Base-by-base conservation (phyloP, 2,113 vertebrate genomes). In the Trinectes maculatus region DNA sequence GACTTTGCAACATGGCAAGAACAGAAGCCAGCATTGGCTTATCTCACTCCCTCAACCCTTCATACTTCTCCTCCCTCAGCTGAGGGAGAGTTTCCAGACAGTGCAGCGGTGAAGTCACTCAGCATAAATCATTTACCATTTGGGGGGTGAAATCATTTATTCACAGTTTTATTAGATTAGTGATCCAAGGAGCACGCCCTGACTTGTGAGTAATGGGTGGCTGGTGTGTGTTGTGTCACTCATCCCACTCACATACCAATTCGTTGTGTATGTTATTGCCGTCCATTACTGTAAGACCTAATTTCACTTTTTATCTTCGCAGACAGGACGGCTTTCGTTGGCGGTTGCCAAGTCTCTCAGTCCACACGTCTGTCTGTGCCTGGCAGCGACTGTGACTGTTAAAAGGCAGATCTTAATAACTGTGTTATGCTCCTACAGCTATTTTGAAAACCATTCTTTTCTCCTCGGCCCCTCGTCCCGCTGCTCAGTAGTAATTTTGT, bases 41-140 rank as follows among this genome's bases (percentile, higher is more conserved):
- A n/a, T n/a, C n/a, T n/a, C n/a, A n/a, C n/a, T n/a, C n/a, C n/a
- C n/a, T n/a, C n/a, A n/a, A n/a, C n/a, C n/a, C n/a, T n/a, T n/a
- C n/a, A n/a, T n/a, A n/a, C n/a, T n/a, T n/a, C n/a, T n/a, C n/a
- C n/a, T n/a, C n/a, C n/a, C n/a, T n/a, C n/a, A n/a, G n/a, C n/a
- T n/a, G n/a, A n/a, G n/a, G n/a, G n/a, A n/a, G n/a, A n/a, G n/a
- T n/a, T 6, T 33, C 31, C 31, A 33, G 11, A 33, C 31, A 33
- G 15, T 37, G 44, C 37, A 34, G 71, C 56, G 5, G 40, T 71
- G 73, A 87, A 78, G 77, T 76, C 65, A 83, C 80, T 83, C 74
- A 79, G 78, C 83, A 84, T 81, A 83, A 86, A 83, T 88, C 51
- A 81, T 83, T 83, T 84, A 68, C 60, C 51, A 36, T 74, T 60